Base-by-base conservation (phyloP, 2,797 vertebrate genomes). In the Tolypeutes matacus region DNA sequence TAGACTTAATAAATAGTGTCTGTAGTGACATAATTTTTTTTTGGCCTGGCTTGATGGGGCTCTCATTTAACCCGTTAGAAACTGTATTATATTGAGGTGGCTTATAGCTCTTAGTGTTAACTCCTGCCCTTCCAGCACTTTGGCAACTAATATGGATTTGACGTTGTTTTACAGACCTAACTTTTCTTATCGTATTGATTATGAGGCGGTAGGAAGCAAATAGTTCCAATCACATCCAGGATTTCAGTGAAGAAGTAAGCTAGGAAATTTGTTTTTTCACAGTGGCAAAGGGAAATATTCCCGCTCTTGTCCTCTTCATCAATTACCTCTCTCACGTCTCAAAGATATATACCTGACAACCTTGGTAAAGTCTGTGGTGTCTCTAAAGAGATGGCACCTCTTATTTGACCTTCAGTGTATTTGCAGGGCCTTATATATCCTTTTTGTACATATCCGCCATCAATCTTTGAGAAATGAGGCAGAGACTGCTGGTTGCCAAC, bases 61-160 rank as follows among this genome's bases (percentile, higher is more conserved):
- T 95, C 51, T 84, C 49, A 89, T 90, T 91, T 88, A 95, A 76
- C 34, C 91, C 17, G 88, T 69, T 10, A 93, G 58, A 95, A 91
- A 11, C 65, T 91, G 5, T 86, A 75, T 92, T 86, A 67, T 49
- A 80, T 53, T 75, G 17, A 34, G 9, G 72, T 86, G 62, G 29
- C 17, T 53, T 65, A 58, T 0, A 76, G 31, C 3, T 4, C 27
- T 81, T 76, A 39, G 21, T 89, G 20, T 60, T 80, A 76, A 70
- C 83, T 91, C 23, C 67, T 86, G 8, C 27, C 23, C 42, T 87
- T 21, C 85, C 4, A 87, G 42, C 12, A 80, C 15, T 13, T 34
- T n/a, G 51, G 64, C 13, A 78, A 64, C 5, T 83, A 88, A 81
- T 84, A 64, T 23, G 9, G 56, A 49, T 82, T 75, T 83, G 20